Percentiles rank a stretch among this genome's conserved stretches.
Conservation (phyloP, 2,797 vertebrate genomes). For the Sebastes diaconus region DNA sequence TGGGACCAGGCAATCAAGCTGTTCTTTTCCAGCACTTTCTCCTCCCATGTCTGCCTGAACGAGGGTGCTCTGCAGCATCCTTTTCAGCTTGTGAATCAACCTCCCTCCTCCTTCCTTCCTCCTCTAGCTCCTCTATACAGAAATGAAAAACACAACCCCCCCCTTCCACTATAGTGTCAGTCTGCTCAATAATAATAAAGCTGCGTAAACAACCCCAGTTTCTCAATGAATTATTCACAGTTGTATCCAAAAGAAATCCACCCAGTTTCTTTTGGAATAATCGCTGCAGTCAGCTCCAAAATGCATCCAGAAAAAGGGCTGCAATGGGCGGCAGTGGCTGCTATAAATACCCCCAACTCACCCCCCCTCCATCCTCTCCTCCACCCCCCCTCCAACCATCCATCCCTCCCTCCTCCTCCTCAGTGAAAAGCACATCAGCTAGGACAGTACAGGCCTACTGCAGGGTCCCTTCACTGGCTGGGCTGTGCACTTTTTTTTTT, state of each 20-base stretch:
- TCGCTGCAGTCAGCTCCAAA: slow-evolving; percentile 72
- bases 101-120: slow-evolving; percentile 15
- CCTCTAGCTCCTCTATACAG: background rate
- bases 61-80: slow-evolving; percentile 68
- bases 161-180: slow-evolving; percentile 16
- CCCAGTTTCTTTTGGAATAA: slow-evolving; percentile 53
- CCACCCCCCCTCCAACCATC: slow-evolving; percentile 9
- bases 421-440: slow-evolving; percentile 71
- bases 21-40: slow-evolving; percentile 73
- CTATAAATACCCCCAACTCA: slow-evolving; percentile 78
- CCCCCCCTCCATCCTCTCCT: background rate
- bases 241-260: slow-evolving; percentile 35
- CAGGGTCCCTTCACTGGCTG: slow-evolving; percentile 69
- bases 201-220: slow-evolving; percentile 35
- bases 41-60: slow-evolving; percentile 37
- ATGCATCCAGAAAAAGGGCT: slow-evolving; percentile 59
- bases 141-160: background rate
- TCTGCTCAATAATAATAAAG: slow-evolving; percentile 46
- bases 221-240: slow-evolving; percentile 68
- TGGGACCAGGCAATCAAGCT: slow-evolving; percentile 40
- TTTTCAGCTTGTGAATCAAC: slow-evolving; percentile 68
- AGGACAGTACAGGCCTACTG: slow-evolving; percentile 63
- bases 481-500: slow-evolving; percentile 51
- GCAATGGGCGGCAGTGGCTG: slow-evolving; percentile 61
- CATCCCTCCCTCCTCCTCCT: slow-evolving; percentile 43